Percentiles rank a stretch among this genome's conserved stretches.
phyloP scores from a whole-genome alignment of 1,140 invertebrate species.

The Zaprionus camerounensis region DNA sequence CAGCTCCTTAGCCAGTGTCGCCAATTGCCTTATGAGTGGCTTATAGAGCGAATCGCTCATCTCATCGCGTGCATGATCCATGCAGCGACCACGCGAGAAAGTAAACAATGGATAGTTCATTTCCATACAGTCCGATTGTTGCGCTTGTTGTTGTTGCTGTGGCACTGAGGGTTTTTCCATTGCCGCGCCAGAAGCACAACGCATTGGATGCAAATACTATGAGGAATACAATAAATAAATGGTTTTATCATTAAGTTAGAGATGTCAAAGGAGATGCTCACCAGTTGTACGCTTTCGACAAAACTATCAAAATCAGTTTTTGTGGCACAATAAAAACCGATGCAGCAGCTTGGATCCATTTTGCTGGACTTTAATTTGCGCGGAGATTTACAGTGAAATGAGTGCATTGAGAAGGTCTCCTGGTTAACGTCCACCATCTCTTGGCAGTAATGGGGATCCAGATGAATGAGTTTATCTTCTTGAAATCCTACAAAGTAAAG shows the following conservation, averaged over 20 bases:
- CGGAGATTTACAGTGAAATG: conserved; percentile 94
- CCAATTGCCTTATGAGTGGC: conserved; percentile 85
- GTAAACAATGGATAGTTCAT: conserved; percentile 92
- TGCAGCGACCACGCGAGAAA: conserved; percentile 89
- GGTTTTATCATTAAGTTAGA: neutral
- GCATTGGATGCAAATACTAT: conserved; percentile 87
- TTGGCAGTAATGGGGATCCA: conserved; percentile 97
- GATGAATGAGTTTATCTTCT: conserved; percentile 95
- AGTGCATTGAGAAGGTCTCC: conserved; percentile 89
- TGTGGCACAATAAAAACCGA: conserved; percentile 94
- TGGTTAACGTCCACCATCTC: conserved; percentile 93
- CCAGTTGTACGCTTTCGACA: conserved; percentile 88
- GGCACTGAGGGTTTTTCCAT: conserved; percentile 49
- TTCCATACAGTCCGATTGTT: conserved; percentile 81
- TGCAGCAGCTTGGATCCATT: conserved; percentile 97
- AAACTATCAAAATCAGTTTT: conserved; percentile 92
- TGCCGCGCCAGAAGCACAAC: conserved; percentile 74
- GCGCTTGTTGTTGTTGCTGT: conserved; percentile 30
- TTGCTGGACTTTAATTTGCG: conserved; percentile 93
- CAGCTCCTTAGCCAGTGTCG: conserved; percentile 85
- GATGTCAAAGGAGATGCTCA: conserved; percentile 64
- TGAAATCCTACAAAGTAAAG: conserved; percentile 96
- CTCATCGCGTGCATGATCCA: conserved; percentile 85
- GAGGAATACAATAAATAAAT: conserved; percentile 74
- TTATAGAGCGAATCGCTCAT: conserved; percentile 85